Evolutionary conservation across 53 echinoderm and acorn worm species (phyloP), one percentile per base, ranked within the genome.

Genomic region (Astropecten irregularis): DNA sequence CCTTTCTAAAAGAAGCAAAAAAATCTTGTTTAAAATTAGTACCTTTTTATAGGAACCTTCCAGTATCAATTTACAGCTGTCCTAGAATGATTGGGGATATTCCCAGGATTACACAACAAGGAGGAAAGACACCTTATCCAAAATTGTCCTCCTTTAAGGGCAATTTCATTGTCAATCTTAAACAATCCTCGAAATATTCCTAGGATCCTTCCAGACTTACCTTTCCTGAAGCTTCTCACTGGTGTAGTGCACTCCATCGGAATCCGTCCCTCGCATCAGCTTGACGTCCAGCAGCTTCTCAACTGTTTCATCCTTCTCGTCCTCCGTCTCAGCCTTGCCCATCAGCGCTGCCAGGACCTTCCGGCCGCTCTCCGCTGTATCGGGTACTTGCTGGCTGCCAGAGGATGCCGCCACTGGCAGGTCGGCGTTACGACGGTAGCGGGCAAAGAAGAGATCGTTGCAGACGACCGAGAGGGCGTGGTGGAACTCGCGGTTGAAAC

Each of bases 371-470:
- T 34, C 44, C 18, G 54, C 54, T n/a, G n/a, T n/a, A n/a, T n/a
- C n/a, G n/a, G n/a, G n/a, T n/a, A n/a, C n/a, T n/a, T n/a, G n/a
- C 29, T 88, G 76, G 38, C 69, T 62, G 6, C 46, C n/a, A 28
- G 50, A 20, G n/a, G 29, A 68, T 3, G 50, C 22, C 19, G 6
- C 63, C 18, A 28, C 4, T 3, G 76, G 38, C 14, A 60, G 44
- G 53, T 38, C 28, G 37, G 50, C 54, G 1, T 31, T 46, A 55
- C 72, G 74, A 18, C 99, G 90, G 82, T 95, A 92, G 22, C 97
- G 89, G 32, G 99, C 99, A 37, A 97, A 97, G 95, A 97, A 97
- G 57, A 97, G 90, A 44, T 97, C 99, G 35, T 92, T 92, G 84
- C 99, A 97, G 85, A 97, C 92, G 6, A 83, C 84, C 1, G 92